Evolutionary conservation across 2,888 invertebrate genomes (phyloP).

Genomic region (Apamea monoglypha): DNA sequence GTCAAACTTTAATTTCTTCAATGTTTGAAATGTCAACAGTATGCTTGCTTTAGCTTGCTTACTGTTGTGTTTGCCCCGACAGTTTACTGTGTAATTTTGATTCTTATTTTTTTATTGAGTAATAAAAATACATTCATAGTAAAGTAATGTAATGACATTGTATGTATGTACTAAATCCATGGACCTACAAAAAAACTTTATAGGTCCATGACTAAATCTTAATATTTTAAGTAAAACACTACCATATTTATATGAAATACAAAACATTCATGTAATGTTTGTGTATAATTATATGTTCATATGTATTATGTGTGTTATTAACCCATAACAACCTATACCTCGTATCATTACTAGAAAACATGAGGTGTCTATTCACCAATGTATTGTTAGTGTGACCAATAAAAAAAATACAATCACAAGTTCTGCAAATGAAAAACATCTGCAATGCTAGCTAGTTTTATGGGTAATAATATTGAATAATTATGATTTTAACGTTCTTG

Average conservation of each 20-base stretch:
- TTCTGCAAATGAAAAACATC: neutral
- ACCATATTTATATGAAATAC: too few relatives aligned
- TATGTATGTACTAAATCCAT: too few relatives aligned
- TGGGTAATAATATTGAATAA: neutral
- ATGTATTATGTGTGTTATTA: too few relatives aligned
- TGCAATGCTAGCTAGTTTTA: neutral
- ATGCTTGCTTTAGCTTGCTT: too few relatives aligned
- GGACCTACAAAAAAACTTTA: too few relatives aligned
- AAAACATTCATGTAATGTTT: too few relatives aligned
- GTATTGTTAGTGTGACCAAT: neutral
- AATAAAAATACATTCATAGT: neutral
- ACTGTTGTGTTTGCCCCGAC: neutral
- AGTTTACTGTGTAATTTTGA: neutral
- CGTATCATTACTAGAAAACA: too few relatives aligned
- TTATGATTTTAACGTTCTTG: neutral
- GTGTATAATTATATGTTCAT: too few relatives aligned
- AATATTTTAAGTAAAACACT: too few relatives aligned
- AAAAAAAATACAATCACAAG: neutral
- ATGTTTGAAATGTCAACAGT: slow-evolving; percentile 15
- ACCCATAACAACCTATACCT: too few relatives aligned
- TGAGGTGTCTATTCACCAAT: neutral
- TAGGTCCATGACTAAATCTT: too few relatives aligned
- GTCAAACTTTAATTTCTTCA: neutral
- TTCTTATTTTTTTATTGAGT: neutral
- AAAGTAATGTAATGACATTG: too few relatives aligned